Evolutionary conservation across 2,113 vertebrate genomes (phyloP), one percentile per base, ranked within the genome.

Genomic region (Taurulus bubalis): DNA sequence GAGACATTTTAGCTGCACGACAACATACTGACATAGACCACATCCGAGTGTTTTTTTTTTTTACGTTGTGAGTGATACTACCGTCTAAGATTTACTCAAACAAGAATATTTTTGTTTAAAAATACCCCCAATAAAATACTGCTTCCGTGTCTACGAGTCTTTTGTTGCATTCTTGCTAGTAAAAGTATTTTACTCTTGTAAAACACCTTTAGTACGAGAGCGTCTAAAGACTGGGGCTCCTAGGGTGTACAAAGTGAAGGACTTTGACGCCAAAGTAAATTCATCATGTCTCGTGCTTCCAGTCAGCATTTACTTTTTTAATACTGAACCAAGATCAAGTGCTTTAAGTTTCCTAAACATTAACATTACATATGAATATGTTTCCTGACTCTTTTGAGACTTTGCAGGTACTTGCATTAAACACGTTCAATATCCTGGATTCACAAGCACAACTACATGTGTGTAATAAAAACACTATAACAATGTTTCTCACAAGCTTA

Each of bases 221-320:
- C 66, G 51, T 16, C 12, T n/a, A 18, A 6, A 62, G 18, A 7
- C 8, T 8, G 36, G 24, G 30, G n/a, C n/a, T 40, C 32, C 11
- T 58, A n/a, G 24, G 7, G 18, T 55, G 67, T 36, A 16, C 42
- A 68, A 67, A 51, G 3, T 9, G 20, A 30, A 69, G 66, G 30
- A 24, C 4, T 26, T n/a, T 69, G 20, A 68, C 11, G 30, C 28
- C 14, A 38, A 32, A 38, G 69, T 28, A 22, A 40, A 53, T 22
- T 55, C 67, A 71, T 58, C 16, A 38, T 42, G 36, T 59, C 70
- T 71, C 10, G 14, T 72, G 53, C 10, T 45, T 71, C 12, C n/a
- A 28, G 55, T 42, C 53, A 42, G 14, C 24, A 8, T 28, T 58
- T 11, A 45, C 18, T 42, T 59, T 63, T 36, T 73, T 2, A 45